Evolutionary conservation across 2,888 invertebrate genomes (phyloP).

Genomic region (Agriopis aurantiaria): DNA sequence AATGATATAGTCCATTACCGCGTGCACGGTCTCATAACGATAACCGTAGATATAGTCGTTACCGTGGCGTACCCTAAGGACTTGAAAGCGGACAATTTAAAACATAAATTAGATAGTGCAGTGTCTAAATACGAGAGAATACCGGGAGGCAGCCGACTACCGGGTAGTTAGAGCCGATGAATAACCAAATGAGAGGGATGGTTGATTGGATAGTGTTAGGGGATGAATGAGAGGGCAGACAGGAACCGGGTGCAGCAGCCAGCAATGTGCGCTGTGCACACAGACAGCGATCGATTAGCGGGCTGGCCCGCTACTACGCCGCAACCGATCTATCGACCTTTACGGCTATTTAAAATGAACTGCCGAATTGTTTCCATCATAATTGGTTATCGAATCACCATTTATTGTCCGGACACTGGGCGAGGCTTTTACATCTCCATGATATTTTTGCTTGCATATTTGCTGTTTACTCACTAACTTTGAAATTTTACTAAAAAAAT

Average conservation of each 20-base stretch:
- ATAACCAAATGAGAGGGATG: constrained; percentile 79
- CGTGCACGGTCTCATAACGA: constrained; percentile 68
- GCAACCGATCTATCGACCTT: constrained; percentile 79
- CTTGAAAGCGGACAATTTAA: constrained; percentile 79
- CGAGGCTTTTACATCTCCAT: constrained; percentile 21
- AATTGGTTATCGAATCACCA: constrained; percentile 55
- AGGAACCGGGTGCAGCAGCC: constrained; percentile 68
- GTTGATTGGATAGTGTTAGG: constrained; percentile 63
- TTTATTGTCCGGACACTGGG: constrained; percentile 45
- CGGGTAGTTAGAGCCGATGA: constrained; percentile 83
- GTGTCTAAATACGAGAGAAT: constrained; percentile 83
- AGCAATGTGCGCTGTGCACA: constrained; percentile 74
- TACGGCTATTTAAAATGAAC: constrained; percentile 72
- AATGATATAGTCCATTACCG: constrained; percentile 78
- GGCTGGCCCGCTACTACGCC: constrained; percentile 68
- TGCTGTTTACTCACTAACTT: background rate
- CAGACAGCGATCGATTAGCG: constrained; percentile 84
- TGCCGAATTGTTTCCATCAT: constrained; percentile 65
- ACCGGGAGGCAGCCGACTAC: constrained; percentile 78
- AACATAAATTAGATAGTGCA: constrained; percentile 85
- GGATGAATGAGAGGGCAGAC: constrained; percentile 72
- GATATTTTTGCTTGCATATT: background rate
- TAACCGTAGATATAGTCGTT: constrained; percentile 76
- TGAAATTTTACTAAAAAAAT: too few relatives aligned
- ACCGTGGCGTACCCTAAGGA: constrained; percentile 65